phyloP scores from a whole-genome alignment of 92 coral and sea anemone species.

The Parazoanthus atlanticus region DNA sequence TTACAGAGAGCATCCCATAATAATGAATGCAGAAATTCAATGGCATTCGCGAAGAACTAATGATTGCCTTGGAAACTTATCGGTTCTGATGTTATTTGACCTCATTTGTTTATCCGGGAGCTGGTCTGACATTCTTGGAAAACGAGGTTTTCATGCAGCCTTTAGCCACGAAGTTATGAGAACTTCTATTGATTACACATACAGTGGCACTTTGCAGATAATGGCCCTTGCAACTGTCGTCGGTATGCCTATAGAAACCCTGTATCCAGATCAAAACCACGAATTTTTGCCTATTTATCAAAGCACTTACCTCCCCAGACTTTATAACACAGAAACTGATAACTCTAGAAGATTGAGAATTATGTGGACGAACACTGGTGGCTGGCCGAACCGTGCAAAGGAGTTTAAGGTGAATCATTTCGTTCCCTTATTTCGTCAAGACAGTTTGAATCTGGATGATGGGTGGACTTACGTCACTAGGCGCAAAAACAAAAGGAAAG shows the following conservation, averaged over 20 bases:
- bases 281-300: slow-evolving; percentile 26
- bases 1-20: slow-evolving; percentile 26
- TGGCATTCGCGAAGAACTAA: slow-evolving; percentile 14
- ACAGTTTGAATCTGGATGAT: background rate
- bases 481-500: background rate
- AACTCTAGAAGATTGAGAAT: background rate
- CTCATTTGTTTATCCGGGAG: slow-evolving; percentile 35
- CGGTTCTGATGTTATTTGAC: slow-evolving; percentile 45
- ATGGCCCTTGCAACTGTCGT: slow-evolving; percentile 45
- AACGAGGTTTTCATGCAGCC: slow-evolving; percentile 38
- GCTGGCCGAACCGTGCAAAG: slow-evolving; percentile 46
- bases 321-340: background rate
- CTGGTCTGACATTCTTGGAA: slow-evolving; percentile 7
- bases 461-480: background rate
- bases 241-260: background rate
- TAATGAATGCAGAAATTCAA: slow-evolving; percentile 23
- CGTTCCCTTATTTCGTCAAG: background rate
- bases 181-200: slow-evolving; percentile 47
- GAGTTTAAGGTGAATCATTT: slow-evolving; percentile 48
- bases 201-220: slow-evolving; percentile 32
- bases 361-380: slow-evolving; percentile 29
- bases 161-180: slow-evolving; percentile 41
- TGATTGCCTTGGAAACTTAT: slow-evolving; percentile 30
- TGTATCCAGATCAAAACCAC: slow-evolving; percentile 37
- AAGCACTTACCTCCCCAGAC: slow-evolving; percentile 30